Evolutionary conservation across 2,888 invertebrate genomes (phyloP).

Genomic region (Scaptodrosophila latifasciaeformis): DNA sequence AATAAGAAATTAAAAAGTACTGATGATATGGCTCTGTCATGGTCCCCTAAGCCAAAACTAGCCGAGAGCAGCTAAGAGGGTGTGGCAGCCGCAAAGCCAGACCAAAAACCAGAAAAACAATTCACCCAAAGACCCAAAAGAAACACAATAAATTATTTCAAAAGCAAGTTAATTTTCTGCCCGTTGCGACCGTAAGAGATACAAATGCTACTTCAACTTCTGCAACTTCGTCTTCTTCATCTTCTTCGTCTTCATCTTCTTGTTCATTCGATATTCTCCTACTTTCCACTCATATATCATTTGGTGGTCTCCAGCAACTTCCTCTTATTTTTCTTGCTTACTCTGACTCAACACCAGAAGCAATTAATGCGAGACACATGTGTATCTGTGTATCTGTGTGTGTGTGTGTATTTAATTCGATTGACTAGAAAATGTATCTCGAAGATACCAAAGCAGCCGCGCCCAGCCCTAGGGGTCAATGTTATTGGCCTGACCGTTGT

Average conservation of each 20-base stretch:
- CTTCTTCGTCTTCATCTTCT: background rate
- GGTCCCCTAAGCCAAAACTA: no score
- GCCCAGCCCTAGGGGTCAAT: no score
- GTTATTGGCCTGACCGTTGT: no score
- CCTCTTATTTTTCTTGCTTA: no score
- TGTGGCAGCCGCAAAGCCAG: conserved; percentile 3
- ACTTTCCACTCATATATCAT: no score
- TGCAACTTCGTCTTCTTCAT: conserved; percentile 1
- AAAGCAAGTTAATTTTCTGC: conserved; percentile 25
- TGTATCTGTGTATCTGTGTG: background rate
- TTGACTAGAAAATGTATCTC: conserved; percentile 30
- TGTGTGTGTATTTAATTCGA: conserved; percentile 39
- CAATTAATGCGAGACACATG: background rate
- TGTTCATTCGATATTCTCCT: no score
- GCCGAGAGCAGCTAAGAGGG: conserved; percentile 17
- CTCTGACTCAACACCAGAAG: background rate
- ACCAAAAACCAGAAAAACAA: background rate
- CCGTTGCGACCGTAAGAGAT: conserved; percentile 9
- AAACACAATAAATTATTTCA: conserved; percentile 57
- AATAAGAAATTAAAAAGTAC: conserved; percentile 55
- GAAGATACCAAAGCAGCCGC: no score
- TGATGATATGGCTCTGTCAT: no score
- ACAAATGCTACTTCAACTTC: background rate
- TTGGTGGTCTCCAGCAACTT: no score
- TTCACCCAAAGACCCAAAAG: conserved; percentile 23